Conservation (phyloP, 2,797 vertebrate genomes). For the Lagodon rhomboides region DNA sequence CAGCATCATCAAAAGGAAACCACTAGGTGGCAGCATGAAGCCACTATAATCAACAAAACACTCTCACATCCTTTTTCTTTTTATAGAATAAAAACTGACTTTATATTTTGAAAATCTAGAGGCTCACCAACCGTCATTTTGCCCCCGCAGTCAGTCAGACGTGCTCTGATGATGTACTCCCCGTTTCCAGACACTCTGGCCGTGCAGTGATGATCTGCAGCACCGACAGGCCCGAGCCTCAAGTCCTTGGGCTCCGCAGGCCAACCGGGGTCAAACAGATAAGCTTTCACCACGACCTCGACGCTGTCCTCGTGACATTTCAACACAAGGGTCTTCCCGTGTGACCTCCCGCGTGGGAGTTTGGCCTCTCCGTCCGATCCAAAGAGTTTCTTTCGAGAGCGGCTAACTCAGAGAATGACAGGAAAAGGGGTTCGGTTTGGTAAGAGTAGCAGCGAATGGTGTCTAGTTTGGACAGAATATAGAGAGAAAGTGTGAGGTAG, state of each 20-base stretch:
- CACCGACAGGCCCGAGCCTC: conserved; percentile 11
- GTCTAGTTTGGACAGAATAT: background rate
- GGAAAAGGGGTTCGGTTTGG: conserved; percentile 31
- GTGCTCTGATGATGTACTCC: conserved; percentile 39
- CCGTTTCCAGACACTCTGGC: background rate
- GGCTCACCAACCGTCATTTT: conserved; percentile 42
- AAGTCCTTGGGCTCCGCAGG: conserved; percentile 11
- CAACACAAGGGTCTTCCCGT: conserved; percentile 32
- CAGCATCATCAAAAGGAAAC: background rate
- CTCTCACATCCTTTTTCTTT: background rate
- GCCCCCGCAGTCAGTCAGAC: conserved; percentile 51
- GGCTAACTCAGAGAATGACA: conserved; percentile 40
- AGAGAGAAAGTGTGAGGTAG: background rate
- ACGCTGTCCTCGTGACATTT: conserved; percentile 51
- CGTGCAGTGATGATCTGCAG: conserved; percentile 1
- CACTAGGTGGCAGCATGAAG: conserved; percentile 54
- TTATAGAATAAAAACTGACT: background rate
- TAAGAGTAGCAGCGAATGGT: conserved; percentile 19
- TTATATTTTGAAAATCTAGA: background rate
- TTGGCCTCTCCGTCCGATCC: background rate
- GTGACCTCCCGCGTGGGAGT: background rate
- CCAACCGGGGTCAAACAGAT: conserved; percentile 13
- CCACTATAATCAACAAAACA: background rate
- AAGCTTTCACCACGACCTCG: conserved; percentile 44
- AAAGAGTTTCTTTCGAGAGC: conserved; percentile 16